Evolutionary conservation across 1,140 invertebrate genomes (phyloP), one percentile per base, ranked within the genome.

Genomic region (Lepeophtheirus salmonis): DNA sequence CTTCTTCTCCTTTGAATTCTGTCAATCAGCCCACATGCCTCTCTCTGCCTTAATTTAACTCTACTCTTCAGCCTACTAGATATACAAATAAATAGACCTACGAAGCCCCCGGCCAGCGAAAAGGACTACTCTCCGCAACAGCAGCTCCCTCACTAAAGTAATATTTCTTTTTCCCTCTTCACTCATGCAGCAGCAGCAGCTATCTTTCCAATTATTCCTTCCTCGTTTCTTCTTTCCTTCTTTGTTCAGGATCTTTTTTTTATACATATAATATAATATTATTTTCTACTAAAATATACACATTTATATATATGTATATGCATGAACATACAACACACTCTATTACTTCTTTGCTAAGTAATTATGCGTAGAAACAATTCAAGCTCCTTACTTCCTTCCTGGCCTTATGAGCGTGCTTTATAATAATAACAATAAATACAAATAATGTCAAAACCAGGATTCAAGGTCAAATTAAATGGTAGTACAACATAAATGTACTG

Each of bases 211-310:
- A n/a, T n/a, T n/a, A n/a, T n/a, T n/a, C n/a, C n/a, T n/a, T n/a
- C n/a, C n/a, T n/a, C n/a, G n/a, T n/a, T n/a, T n/a, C n/a, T n/a
- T n/a, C n/a, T n/a, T n/a, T n/a, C n/a, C n/a, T n/a, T n/a, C 30
- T 41, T 41, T 41, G 30, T 41, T 41, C 30, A 41, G 30, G 30
- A 41, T 41, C 30, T 41, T n/a, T n/a, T 41, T 41, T 10, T 41
- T 41, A 41, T 41, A n/a, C n/a, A 41, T 41, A 41, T 41, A 41
- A 41, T 41, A 41, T 41, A 41, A n/a, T 41, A 41, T 41, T 41
- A 41, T 41, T n/a, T n/a, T n/a, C n/a, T n/a, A n/a, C n/a, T n/a
- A n/a, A n/a, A n/a, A n/a, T n/a, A n/a, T n/a, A n/a, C n/a, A n/a
- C n/a, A n/a, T n/a, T n/a, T n/a, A 41, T 41, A 41, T 41, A 41